Evolutionary conservation across 1,140 invertebrate genomes (phyloP), one percentile per base, ranked within the genome.

Genomic region (Aphelinus certus): DNA sequence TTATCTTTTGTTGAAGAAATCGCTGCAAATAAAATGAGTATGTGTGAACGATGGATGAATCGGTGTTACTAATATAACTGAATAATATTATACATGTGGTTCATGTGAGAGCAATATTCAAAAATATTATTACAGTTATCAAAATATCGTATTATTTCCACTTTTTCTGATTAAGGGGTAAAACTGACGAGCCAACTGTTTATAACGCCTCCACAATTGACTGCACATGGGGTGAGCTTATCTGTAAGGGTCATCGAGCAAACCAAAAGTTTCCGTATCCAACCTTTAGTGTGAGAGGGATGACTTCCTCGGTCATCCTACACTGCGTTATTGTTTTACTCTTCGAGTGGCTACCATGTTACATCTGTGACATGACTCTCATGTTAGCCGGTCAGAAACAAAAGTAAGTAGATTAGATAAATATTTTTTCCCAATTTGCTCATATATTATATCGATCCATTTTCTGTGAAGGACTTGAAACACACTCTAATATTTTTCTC

Each of bases 321-420:
- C 73, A 84, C 67, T 83, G 82, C 79, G 68, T 80, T 56, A 61
- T 84, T 55, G 79, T 86, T 43, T 46, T 81, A 26, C 55, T 84
- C 0, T 74, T 84, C 26, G 84, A 86, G 75, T 84, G 83, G 82
- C 45, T 86, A 58, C 84, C 84, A 63, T 83, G 83, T 51, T 6
- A 70, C 7, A 45, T 84, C 7, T 82, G 82, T 63, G 84, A 85
- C 77, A 71, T 62, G 47, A 71, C 81, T 49, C 72, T 84, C n/a
- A 60, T 58, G 46, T 53, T 80, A 26, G 63, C 71, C 63, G 77
- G 79, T 10, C 77, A 67, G 58, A 84, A 84, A 76, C 76, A 74
- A 63, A 84, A 80, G 84, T 86, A 79, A 78, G 74, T 71, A 53
- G 26, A 53, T 53, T 53, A 53, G 9, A 53, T 53, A 53, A 26